These are phyloP conservation scores for Spialia ferax DNA, from an alignment of 2,888 invertebrate genomes.

Conservation along the genomic window DNA sequence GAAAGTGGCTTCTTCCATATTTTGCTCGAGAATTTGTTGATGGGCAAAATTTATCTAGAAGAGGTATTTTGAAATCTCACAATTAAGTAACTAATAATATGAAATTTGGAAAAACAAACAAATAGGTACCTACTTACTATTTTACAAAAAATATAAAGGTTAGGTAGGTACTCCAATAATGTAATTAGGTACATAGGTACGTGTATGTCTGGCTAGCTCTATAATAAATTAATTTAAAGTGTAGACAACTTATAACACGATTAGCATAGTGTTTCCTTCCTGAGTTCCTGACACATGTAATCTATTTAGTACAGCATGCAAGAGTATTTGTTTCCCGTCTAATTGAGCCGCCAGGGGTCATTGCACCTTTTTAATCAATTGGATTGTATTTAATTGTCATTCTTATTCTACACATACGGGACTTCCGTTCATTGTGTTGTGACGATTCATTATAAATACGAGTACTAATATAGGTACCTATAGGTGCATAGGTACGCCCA, in stretches of 20 bases:
- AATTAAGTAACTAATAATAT: not conserved
- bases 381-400: constrained; percentile 51
- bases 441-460: constrained; percentile 14
- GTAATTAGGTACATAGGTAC: too few relatives aligned
- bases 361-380: constrained; percentile 48
- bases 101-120: not conserved
- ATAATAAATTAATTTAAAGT: constrained; percentile 5
- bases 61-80: not conserved
- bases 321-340: constrained; percentile 4
- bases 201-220: too few relatives aligned
- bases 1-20: too few relatives aligned
- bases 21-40: too few relatives aligned
- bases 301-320: constrained; percentile 22
- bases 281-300: too few relatives aligned
- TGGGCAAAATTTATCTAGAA: too few relatives aligned
- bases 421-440: constrained; percentile 55
- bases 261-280: constrained; percentile 15
- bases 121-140: too few relatives aligned
- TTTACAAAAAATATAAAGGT: too few relatives aligned
- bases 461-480: too few relatives aligned
- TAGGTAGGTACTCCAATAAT: too few relatives aligned
- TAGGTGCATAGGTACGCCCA: too few relatives aligned
- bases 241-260: constrained; percentile 12
- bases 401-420: constrained; percentile 48
- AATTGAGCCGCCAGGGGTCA: constrained; percentile 41